Evolutionary conservation across 2,113 vertebrate species (phyloP).

Genomic region (Opisthocomus hoazin): DNA sequence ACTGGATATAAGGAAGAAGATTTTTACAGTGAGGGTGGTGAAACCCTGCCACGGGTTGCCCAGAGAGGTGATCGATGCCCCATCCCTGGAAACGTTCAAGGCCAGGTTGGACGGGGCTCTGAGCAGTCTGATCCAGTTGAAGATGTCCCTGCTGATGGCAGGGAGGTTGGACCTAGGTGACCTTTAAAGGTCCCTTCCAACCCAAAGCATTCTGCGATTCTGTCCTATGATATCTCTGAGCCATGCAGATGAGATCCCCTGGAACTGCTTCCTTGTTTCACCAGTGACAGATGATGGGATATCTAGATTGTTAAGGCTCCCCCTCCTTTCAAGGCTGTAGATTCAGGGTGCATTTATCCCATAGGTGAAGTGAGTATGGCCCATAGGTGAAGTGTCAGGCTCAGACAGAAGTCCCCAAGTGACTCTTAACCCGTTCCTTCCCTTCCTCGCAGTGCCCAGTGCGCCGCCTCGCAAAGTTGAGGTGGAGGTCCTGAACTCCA

Average conservation of each 20-base stretch:
- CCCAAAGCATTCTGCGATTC: too few relatives aligned
- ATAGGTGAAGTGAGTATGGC: not conserved
- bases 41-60: too few relatives aligned
- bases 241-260: not conserved
- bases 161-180: too few relatives aligned
- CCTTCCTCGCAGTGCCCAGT: constrained; percentile 83
- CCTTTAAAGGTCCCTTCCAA: too few relatives aligned
- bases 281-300: rapidly evolving
- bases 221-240: too few relatives aligned
- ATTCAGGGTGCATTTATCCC: rapidly evolving
- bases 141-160: too few relatives aligned
- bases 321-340: not conserved
- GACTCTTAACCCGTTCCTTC: not conserved
- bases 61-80: too few relatives aligned
- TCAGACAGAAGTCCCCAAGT: rapidly evolving
- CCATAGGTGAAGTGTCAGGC: not conserved
- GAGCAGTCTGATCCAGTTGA: too few relatives aligned
- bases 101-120: too few relatives aligned
- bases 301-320: not conserved
- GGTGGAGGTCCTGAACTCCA: constrained; percentile 94
- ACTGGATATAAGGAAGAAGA: too few relatives aligned
- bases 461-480: constrained; percentile 93
- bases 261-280: not conserved
- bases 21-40: too few relatives aligned
- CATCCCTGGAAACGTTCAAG: too few relatives aligned